phyloP scores from a whole-genome alignment of 2,113 vertebrate genomes.

The Dasypus novemcinctus region DNA sequence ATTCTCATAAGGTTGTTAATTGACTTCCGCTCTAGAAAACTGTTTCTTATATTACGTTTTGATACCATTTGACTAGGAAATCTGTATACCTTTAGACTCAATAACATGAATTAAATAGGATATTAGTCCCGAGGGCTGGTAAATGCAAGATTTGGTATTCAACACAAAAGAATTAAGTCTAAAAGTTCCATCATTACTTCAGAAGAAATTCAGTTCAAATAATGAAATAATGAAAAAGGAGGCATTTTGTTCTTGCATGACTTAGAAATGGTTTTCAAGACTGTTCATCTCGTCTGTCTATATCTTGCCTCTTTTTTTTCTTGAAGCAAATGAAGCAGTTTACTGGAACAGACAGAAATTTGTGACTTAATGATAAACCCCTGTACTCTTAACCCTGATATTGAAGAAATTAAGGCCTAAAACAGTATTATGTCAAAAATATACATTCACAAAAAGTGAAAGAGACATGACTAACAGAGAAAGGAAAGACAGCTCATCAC shows the following conservation, averaged over 20 bases:
- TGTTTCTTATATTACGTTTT: constrained; percentile 59
- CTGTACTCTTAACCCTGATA: constrained; percentile 15
- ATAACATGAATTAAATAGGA: constrained; percentile 58
- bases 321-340: constrained; percentile 39
- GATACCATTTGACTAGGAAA: constrained; percentile 66
- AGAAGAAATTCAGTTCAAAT: constrained; percentile 66
- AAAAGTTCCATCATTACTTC: constrained; percentile 57
- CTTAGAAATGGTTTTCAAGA: constrained; percentile 60
- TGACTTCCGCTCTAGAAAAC: constrained; percentile 56
- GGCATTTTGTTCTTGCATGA: constrained; percentile 58
- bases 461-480: not conserved
- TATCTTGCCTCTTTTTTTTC: not conserved
- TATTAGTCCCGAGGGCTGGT: not conserved
- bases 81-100: constrained; percentile 9
- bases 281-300: not conserved
- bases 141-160: constrained; percentile 58
- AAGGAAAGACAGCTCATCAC: constrained; percentile 54
- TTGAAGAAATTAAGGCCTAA: constrained; percentile 72
- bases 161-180: constrained; percentile 48
- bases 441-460: not conserved
- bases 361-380: constrained; percentile 18
- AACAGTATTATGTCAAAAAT: not conserved
- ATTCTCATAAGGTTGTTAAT: not conserved
- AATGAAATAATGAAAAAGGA: constrained; percentile 66
- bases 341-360: constrained; percentile 11